These are phyloP conservation scores for Gorsachius magnificus DNA, from an alignment of 2,797 vertebrate species.

Conservation along the genomic window DNA sequence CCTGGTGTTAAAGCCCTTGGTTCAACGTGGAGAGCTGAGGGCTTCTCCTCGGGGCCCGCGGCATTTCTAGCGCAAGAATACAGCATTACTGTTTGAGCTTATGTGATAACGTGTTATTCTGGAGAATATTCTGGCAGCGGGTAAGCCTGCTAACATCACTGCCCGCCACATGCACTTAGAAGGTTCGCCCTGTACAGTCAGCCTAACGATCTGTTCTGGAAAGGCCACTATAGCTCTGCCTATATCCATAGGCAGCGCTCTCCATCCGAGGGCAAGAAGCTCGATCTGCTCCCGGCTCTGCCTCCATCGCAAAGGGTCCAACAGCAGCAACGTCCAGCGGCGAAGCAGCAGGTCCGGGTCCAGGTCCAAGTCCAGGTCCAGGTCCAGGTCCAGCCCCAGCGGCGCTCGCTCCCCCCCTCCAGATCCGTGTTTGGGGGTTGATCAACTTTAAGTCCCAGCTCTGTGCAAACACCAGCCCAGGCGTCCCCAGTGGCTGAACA, in stretches of 20 bases:
- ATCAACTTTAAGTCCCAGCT: not conserved
- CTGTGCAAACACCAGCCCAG: not conserved
- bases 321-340: not conserved
- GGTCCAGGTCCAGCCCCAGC: not conserved
- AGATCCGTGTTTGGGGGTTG: not conserved
- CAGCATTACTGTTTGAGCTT: not conserved
- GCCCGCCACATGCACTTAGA: not conserved
- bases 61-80: not conserved
- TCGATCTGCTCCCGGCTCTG: not conserved
- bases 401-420: not conserved
- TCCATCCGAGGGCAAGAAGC: not conserved
- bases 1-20: not conserved
- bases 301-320: not conserved
- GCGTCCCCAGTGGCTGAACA: not conserved
- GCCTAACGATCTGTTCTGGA: not conserved
- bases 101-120: not conserved
- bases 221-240: not conserved
- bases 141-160: not conserved
- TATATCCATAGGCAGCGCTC: fast-evolving
- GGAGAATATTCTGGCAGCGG: not conserved
- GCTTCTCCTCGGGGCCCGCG: not conserved
- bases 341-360: not conserved
- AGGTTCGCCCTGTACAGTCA: not conserved
- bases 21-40: not conserved
- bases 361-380: not conserved